A percentile compares a stretch with the other conserved stretches of the same genome.
Conservation (phyloP, 2,888 invertebrate species). For the Odiellus spinosus region DNA sequence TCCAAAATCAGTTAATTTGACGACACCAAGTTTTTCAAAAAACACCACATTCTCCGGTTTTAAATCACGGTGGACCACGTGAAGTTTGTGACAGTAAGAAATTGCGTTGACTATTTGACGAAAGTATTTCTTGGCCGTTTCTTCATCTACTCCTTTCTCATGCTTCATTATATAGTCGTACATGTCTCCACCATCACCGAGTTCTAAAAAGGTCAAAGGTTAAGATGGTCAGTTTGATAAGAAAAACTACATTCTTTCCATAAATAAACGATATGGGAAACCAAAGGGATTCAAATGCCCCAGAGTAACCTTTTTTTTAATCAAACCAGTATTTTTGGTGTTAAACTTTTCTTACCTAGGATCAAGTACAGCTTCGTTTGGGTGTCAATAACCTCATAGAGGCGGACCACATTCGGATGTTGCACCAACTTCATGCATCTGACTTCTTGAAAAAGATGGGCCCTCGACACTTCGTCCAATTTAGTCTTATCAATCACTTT, state of each 20-base stretch:
- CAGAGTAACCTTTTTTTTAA: too few relatives aligned
- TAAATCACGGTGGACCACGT: constrained; percentile 76
- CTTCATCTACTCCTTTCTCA: constrained; percentile 52
- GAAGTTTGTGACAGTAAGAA: constrained; percentile 85
- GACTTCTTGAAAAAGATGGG: constrained; percentile 72
- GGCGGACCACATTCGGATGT: constrained; percentile 92
- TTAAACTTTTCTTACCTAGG: constrained; percentile 10
- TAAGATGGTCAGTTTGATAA: too few relatives aligned
- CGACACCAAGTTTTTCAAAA: constrained; percentile 88
- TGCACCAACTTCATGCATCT: constrained; percentile 98
- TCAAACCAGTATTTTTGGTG: too few relatives aligned
- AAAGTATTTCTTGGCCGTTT: constrained; percentile 61
- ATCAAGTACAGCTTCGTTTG: constrained; percentile 93
- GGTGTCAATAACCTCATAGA: constrained; percentile 99
- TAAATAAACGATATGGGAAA: too few relatives aligned
- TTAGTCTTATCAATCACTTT: constrained; percentile 92
- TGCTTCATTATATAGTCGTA: constrained; percentile 97
- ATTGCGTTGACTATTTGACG: constrained; percentile 92
- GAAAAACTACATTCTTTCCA: too few relatives aligned
- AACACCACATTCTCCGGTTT: constrained; percentile 99
- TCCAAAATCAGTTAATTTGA: constrained; percentile 98
- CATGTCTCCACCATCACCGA: constrained; percentile 95
- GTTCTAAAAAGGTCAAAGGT: constrained; percentile 44
- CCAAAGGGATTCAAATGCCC: too few relatives aligned
- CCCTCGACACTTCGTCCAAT: constrained; percentile 83